These are phyloP conservation scores for Dicrurus megarhynchus DNA, from an alignment of 2,113 vertebrate genomes.

Conservation along the genomic window DNA sequence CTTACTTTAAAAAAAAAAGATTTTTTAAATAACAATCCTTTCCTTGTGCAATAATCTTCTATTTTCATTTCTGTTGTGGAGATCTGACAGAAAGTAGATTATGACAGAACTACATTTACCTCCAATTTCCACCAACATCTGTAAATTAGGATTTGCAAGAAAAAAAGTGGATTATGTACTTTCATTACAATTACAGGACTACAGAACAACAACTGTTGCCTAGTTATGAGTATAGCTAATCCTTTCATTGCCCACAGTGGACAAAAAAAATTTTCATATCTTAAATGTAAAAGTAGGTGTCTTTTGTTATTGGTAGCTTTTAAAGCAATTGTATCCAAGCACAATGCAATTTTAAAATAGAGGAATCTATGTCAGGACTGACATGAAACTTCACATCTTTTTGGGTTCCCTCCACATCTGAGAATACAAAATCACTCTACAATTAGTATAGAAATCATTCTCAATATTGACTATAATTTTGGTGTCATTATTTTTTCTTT, in stretches of 20 bases:
- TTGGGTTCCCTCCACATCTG: not conserved
- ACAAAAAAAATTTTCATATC: not conserved
- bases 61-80: conserved; percentile 47
- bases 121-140: conserved; percentile 45
- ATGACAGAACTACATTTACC: conserved; percentile 11
- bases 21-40: not conserved
- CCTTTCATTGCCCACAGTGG: not conserved
- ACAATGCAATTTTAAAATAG: not conserved
- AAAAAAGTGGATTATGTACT: conserved; percentile 52
- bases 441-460: not conserved
- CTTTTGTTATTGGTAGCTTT: not conserved
- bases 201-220: conserved; percentile 35
- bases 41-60: conserved; percentile 38
- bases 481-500: not conserved
- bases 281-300: not conserved
- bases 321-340: not conserved
- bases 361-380: not conserved
- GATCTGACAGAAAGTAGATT: conserved; percentile 49
- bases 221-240: conserved; percentile 51
- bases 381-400: not conserved
- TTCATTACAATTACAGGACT: conserved; percentile 53
- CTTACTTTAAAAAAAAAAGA: conserved; percentile 1
- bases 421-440: not conserved
- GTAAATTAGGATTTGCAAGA: conserved; percentile 63
- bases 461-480: not conserved